Evolutionary conservation across 2,797 vertebrate genomes (phyloP), one percentile per base, ranked within the genome.

Genomic region (Spinus pinus): DNA sequence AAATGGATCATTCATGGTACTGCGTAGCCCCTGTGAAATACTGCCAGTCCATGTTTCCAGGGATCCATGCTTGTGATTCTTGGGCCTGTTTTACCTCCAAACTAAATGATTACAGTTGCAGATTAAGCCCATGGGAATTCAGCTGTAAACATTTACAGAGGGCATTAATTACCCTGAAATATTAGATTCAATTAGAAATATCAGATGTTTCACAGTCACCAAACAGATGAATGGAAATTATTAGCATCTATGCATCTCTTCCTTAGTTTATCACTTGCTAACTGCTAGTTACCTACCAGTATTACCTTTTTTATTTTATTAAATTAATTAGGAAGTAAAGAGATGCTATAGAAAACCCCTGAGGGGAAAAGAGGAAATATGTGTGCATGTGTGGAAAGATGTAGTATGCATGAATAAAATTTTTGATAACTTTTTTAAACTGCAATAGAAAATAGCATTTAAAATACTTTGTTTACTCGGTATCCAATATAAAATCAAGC

Each of bases 11-110:
- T 72, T 66, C 27, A 8, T 3, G 4, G 51, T 30, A 25, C 37
- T 12, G 2, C 1, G 0, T 42, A 42, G 47, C 39, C 44, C 21
- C 35, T n/a, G 4, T 14, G 19, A 54, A 42, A 42, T 62, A 13
- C n/a, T 66, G 58, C 28, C 62, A n/a, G 42, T 41, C 47, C 8
- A 0, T 1, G 3, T 58, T 88, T 71, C 62, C 62, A 53, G 57
- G 28, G 31, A 21, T 51, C 33, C 22, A 2, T 23, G 15, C 31
- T 46, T 54, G 7, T 41, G 50, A 37, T 79, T 88, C 81, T 62
- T 58, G 8, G 9, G 31, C 64, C 67, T 83, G 31, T 67, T 86
- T 88, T 86, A 42, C 65, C 37, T 93, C 41, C 60, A 60, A 11
- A 70, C 30, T 23, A 23, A 60, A 39, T 39, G 46, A 31, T 61